Conservation (phyloP, 1,140 invertebrate genomes). For the Zaprionus lachaisei region DNA sequence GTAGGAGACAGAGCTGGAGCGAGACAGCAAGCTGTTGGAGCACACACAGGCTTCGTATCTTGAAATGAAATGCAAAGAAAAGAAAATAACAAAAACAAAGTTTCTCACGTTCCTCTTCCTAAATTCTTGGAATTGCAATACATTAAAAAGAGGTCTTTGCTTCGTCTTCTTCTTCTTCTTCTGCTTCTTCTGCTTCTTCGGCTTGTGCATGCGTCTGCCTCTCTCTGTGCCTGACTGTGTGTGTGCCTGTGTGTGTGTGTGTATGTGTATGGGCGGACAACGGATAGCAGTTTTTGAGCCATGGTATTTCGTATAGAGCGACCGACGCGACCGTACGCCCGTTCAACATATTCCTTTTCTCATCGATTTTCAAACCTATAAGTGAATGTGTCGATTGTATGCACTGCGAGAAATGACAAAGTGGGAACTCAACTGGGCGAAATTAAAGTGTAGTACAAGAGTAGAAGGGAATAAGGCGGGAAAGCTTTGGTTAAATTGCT, state of each 20-base stretch:
- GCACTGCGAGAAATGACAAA: constrained; percentile 62
- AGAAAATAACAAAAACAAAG: constrained; percentile 84
- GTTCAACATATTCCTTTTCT: constrained; percentile 83
- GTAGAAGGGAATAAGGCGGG: neutral
- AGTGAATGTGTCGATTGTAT: constrained; percentile 80
- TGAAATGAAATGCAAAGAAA: constrained; percentile 83
- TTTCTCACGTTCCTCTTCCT: constrained; percentile 84
- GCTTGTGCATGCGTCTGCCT: constrained; percentile 40
- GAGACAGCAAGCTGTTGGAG: constrained; percentile 46
- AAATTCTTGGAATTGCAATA: constrained; percentile 85
- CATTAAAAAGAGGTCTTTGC: constrained; percentile 84
- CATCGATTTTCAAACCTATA: constrained; percentile 83
- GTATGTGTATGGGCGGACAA: constrained; percentile 53
- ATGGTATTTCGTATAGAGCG: constrained; percentile 40
- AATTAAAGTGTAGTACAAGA: neutral
- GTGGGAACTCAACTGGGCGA: neutral
- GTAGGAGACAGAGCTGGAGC: constrained; percentile 20
- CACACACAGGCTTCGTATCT: constrained; percentile 76
- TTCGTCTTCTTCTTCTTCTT: constrained; percentile 57
- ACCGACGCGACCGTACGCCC: constrained; percentile 64
- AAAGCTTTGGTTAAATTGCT: too few relatives aligned
- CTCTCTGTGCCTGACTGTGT: constrained; percentile 4
- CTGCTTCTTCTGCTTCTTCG: neutral
- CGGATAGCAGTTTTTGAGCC: constrained; percentile 77
- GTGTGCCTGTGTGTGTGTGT: constrained; percentile 27